These are phyloP conservation scores for Dicroscelio sp. DNA, from an alignment of 2,888 invertebrate species.

Conservation along the genomic window DNA sequence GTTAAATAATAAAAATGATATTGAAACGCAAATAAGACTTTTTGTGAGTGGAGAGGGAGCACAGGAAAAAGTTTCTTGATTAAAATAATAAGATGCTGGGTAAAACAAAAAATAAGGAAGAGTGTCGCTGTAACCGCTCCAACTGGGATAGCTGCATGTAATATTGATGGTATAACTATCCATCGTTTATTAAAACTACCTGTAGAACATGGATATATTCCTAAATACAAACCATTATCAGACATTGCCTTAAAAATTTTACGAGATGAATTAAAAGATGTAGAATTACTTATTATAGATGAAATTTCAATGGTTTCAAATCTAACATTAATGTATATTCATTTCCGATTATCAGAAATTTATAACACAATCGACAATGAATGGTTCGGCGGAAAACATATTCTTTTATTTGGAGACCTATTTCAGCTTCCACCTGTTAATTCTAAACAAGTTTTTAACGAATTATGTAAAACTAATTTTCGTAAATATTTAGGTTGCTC, in stretches of 20 bases:
- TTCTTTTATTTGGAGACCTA: slow-evolving; percentile 87
- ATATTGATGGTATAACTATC: too few relatives aligned
- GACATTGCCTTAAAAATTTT: slow-evolving; percentile 83
- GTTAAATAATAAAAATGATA: background rate
- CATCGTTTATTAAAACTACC: too few relatives aligned
- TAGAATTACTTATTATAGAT: slow-evolving; percentile 87
- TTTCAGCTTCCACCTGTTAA: slow-evolving; percentile 87
- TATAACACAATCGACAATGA: slow-evolving; percentile 82
- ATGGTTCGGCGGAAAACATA: slow-evolving; percentile 87
- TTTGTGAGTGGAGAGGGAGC: slow-evolving; percentile 86
- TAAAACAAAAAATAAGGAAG: background rate
- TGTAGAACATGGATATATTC: too few relatives aligned
- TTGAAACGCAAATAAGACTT: slow-evolving; percentile 29
- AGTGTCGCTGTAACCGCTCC: too few relatives aligned
- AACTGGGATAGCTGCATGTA: too few relatives aligned
- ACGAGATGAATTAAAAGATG: slow-evolving; percentile 83
- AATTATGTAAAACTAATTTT: slow-evolving; percentile 77
- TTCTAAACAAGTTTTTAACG: slow-evolving; percentile 83
- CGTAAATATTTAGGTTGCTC: slow-evolving; percentile 84
- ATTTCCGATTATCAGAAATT: slow-evolving; percentile 85
- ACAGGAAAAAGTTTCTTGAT: background rate
- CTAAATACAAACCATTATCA: too few relatives aligned
- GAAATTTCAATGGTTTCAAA: slow-evolving; percentile 82
- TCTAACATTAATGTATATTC: slow-evolving; percentile 84
- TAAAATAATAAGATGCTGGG: background rate